These are phyloP conservation scores for Heliothis subflexa DNA, from an alignment of 1,140 invertebrate genomes.

Conservation along the genomic window DNA sequence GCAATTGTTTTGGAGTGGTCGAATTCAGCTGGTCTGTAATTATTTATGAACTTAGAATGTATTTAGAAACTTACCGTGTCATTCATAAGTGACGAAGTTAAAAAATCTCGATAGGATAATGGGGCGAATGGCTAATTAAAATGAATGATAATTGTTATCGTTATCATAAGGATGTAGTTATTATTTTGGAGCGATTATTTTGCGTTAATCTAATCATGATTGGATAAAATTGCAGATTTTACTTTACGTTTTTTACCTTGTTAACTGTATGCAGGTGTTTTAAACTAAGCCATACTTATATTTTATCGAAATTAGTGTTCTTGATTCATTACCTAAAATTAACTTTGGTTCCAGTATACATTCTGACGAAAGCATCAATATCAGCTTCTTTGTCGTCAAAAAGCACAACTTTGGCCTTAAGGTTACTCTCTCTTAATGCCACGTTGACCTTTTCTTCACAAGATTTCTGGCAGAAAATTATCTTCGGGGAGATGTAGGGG, in stretches of 20 bases:
- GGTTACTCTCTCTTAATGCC: conserved; percentile 40
- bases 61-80: neutral
- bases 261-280: neutral
- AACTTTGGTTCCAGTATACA: conserved; percentile 53
- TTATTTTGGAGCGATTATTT: too few species aligned
- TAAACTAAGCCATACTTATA: neutral
- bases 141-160: too few species aligned
- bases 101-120: neutral
- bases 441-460: conserved; percentile 48
- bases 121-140: too few species aligned
- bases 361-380: conserved; percentile 52
- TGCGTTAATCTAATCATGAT: too few species aligned
- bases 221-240: too few species aligned
- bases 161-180: too few species aligned
- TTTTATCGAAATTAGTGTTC: neutral
- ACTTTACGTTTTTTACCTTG: neutral
- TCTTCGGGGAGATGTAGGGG: conserved; percentile 54
- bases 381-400: conserved; percentile 55
- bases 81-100: neutral
- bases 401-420: conserved; percentile 46
- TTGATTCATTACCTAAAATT: conserved; percentile 52
- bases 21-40: conserved; percentile 54
- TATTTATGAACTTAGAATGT: neutral
- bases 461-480: conserved; percentile 54
- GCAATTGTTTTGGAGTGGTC: conserved; percentile 50